These are phyloP conservation scores for Acanthosepion pharaonis DNA, from an alignment of 2,888 invertebrate genomes.

Conservation along the genomic window DNA sequence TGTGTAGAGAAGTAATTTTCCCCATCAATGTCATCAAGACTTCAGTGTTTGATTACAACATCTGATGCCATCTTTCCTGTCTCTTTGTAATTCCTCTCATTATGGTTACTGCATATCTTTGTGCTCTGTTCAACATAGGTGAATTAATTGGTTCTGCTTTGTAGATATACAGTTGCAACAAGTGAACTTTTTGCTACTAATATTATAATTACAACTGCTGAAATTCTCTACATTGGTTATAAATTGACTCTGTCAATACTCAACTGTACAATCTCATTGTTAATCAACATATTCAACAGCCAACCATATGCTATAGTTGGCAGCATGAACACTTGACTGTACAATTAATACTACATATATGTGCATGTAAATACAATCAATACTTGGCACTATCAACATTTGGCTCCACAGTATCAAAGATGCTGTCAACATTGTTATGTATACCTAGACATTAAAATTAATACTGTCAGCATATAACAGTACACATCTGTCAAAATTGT, in stretches of 20 bases:
- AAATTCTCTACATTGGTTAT: neutral
- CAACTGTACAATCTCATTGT: neutral
- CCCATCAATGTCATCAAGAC: too few species aligned
- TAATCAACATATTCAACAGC: neutral
- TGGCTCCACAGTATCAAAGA: neutral
- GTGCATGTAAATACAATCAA: too few species aligned
- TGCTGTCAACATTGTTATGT: neutral
- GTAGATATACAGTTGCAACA: conserved; percentile 20
- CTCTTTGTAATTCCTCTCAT: neutral
- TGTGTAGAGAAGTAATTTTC: too few species aligned
- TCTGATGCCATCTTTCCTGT: too few species aligned
- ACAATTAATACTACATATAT: neutral
- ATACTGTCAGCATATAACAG: neutral
- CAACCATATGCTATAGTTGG: neutral
- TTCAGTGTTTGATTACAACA: too few species aligned
- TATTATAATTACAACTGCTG: neutral
- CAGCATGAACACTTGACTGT: neutral
- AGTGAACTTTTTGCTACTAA: neutral
- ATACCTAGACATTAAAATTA: neutral
- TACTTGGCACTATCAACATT: too few species aligned
- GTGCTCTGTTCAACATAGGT: neutral
- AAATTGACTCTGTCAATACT: neutral
- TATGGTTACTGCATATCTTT: neutral
- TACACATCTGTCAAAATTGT: neutral
- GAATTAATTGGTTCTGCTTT: neutral